phyloP scores from a whole-genome alignment of 2,797 vertebrate species.

The Rachycentron canadum region DNA sequence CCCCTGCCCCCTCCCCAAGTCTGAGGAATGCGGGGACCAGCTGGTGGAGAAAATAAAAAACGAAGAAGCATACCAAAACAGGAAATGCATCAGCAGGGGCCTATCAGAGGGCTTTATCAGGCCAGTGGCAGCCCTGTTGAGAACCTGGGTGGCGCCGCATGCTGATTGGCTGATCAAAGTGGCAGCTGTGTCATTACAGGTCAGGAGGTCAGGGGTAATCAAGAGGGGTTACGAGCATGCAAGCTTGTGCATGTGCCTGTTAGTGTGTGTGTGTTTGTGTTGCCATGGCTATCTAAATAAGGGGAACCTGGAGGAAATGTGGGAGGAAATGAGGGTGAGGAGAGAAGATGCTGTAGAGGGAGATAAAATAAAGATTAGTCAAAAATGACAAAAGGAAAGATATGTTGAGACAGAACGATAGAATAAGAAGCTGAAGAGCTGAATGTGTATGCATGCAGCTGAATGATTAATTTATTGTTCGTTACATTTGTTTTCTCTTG shows the following conservation, averaged over 20 bases:
- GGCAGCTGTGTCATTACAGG: constrained; percentile 76
- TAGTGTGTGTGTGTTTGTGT: constrained; percentile 12
- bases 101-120: constrained; percentile 82
- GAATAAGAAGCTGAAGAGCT: not conserved
- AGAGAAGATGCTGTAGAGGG: constrained; percentile 54
- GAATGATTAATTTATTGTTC: not conserved
- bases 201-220: constrained; percentile 78
- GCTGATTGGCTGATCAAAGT: constrained; percentile 82
- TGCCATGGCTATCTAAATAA: constrained; percentile 68
- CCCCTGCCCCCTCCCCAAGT: constrained; percentile 75
- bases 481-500: not conserved
- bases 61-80: constrained; percentile 82
- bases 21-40: constrained; percentile 78
- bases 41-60: constrained; percentile 80
- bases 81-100: constrained; percentile 84
- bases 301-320: constrained; percentile 70
- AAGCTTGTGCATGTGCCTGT: not conserved
- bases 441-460: not conserved
- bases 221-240: constrained; percentile 66
- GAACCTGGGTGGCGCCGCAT: constrained; percentile 79
- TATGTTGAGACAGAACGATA: constrained; percentile 1
- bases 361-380: constrained; percentile 57
- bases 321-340: constrained; percentile 68
- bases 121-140: constrained; percentile 72
- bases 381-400: constrained; percentile 25